These are phyloP conservation scores for Podocnemis expansa DNA, from an alignment of 2,113 vertebrate species.

Conservation along the genomic window DNA sequence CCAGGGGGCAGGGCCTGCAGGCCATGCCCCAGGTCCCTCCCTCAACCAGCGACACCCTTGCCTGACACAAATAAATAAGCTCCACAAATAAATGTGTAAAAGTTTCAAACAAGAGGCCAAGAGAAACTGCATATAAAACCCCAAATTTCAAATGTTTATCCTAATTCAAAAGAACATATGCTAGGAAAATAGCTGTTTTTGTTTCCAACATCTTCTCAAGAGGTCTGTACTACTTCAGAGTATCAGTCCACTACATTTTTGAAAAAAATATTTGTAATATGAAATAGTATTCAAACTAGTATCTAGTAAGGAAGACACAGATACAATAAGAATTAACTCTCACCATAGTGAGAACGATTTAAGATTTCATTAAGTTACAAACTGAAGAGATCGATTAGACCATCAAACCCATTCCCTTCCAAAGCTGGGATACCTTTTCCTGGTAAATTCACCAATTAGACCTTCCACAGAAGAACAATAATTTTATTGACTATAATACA, in stretches of 20 bases:
- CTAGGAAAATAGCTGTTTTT: neutral
- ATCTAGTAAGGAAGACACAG: neutral
- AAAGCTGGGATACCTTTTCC: neutral
- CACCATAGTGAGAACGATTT: neutral
- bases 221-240: too few relatives aligned
- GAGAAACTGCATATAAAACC: neutral
- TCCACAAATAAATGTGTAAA: neutral
- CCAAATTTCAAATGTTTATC: neutral
- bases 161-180: neutral
- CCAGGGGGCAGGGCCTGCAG: too few relatives aligned
- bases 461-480: neutral
- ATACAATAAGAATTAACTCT: neutral
- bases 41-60: too few relatives aligned
- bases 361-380: neutral
- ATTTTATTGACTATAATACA: neutral
- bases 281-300: neutral
- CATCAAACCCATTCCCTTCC: neutral
- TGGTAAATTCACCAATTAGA: neutral
- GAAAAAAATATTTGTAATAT: neutral
- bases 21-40: too few relatives aligned
- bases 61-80: neutral
- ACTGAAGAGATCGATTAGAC: neutral
- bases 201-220: neutral
- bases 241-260: neutral
- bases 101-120: neutral